Evolutionary conservation across 2,113 vertebrate genomes (phyloP).

Genomic region (Pterophyllum scalare): DNA sequence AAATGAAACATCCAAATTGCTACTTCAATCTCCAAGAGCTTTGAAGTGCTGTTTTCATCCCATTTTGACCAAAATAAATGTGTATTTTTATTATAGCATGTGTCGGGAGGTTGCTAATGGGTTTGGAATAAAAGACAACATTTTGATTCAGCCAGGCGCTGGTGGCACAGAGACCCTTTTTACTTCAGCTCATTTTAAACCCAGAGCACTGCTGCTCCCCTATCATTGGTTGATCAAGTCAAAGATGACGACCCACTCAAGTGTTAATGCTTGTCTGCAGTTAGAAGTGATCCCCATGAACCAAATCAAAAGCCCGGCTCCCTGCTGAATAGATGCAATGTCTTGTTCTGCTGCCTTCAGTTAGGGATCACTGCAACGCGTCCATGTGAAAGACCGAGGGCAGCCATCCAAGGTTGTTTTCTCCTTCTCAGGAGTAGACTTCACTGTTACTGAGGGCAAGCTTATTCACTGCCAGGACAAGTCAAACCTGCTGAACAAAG

Average conservation of each 20-base stretch:
- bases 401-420: slow-evolving; percentile 58
- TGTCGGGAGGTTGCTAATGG: slow-evolving; percentile 83
- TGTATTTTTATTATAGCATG: slow-evolving; percentile 78
- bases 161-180: slow-evolving; percentile 73
- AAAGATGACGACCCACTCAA: slow-evolving; percentile 76
- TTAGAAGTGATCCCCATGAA: slow-evolving; percentile 70
- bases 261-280: slow-evolving; percentile 74
- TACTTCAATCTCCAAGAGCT: slow-evolving; percentile 79
- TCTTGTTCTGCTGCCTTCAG: slow-evolving; percentile 49
- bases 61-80: slow-evolving; percentile 81
- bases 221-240: slow-evolving; percentile 77
- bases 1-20: slow-evolving; percentile 77
- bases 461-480: slow-evolving; percentile 31
- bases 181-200: slow-evolving; percentile 70
- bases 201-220: slow-evolving; percentile 58
- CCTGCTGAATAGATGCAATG: slow-evolving; percentile 54
- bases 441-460: slow-evolving; percentile 27
- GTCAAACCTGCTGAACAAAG: slow-evolving; percentile 47
- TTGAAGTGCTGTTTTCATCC: slow-evolving; percentile 81
- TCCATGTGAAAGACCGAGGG: slow-evolving; percentile 55
- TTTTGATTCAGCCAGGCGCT: slow-evolving; percentile 68
- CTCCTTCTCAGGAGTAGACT: slow-evolving; percentile 23
- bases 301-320: slow-evolving; percentile 66
- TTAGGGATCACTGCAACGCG: slow-evolving; percentile 39
- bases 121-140: slow-evolving; percentile 82